These are phyloP conservation scores for Dicycla oo DNA, from an alignment of 2,888 invertebrate genomes.

Conservation along the genomic window DNA sequence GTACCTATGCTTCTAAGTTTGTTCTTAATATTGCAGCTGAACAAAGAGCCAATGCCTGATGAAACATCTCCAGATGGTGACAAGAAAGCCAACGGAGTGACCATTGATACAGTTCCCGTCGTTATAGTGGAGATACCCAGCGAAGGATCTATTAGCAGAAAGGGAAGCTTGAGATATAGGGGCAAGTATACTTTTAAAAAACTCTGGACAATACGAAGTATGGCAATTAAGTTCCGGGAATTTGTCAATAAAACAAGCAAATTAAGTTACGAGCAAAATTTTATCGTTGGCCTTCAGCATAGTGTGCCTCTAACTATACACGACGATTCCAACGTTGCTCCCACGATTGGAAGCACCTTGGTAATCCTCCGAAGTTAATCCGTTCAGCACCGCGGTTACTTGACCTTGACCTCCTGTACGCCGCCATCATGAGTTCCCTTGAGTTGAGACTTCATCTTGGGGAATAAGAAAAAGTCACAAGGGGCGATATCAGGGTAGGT, in stretches of 20 bases:
- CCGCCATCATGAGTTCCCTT: no score
- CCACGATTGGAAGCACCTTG: no score
- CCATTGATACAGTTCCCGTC: constrained; percentile 77
- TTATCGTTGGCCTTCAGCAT: no score
- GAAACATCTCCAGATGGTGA: constrained; percentile 75
- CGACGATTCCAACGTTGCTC: no score
- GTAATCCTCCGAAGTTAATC: no score
- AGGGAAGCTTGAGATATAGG: constrained; percentile 90
- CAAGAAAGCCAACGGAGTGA: constrained; percentile 82
- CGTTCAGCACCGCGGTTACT: no score
- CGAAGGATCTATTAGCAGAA: constrained; percentile 80
- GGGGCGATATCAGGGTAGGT: no score
- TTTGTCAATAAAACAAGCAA: neutral
- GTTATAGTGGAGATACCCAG: constrained; percentile 79
- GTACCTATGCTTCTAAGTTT: neutral
- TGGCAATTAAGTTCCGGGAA: neutral
- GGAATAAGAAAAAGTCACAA: no score
- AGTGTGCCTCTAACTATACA: no score
- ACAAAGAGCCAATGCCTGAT: constrained; percentile 72
- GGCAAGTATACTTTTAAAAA: constrained; percentile 77
- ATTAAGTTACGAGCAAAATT: neutral
- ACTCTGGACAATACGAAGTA: neutral
- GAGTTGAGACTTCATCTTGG: no score
- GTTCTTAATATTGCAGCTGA: constrained; percentile 68
- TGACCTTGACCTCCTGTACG: no score